phyloP scores from a whole-genome alignment of 2,888 invertebrate genomes.

The Macaria notata region DNA sequence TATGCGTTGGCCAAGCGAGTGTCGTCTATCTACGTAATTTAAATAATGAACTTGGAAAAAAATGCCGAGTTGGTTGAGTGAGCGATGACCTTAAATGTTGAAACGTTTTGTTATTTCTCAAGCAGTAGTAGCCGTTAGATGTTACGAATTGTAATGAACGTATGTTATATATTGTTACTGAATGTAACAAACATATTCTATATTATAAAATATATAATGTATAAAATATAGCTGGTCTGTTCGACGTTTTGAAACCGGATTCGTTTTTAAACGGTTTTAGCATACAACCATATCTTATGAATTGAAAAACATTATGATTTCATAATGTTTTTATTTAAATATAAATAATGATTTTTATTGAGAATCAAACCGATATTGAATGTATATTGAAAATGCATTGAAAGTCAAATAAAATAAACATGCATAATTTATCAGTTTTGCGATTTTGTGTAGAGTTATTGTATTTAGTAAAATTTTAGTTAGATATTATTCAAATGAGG shows the following conservation, averaged over 20 bases:
- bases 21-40: too few relatives aligned
- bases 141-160: conserved; percentile 13
- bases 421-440: neutral
- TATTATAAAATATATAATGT: conserved; percentile 17
- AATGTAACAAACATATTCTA: conserved; percentile 9
- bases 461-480: conserved; percentile 26
- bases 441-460: too few relatives aligned
- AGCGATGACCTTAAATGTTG: conserved; percentile 5
- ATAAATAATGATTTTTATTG: too few relatives aligned
- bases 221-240: conserved; percentile 22
- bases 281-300: conserved; percentile 11
- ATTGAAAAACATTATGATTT: neutral
- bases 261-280: conserved; percentile 9
- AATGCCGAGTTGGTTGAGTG: neutral
- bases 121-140: conserved; percentile 8
- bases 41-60: too few relatives aligned
- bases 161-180: conserved; percentile 15
- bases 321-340: too few relatives aligned
- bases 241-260: conserved; percentile 9
- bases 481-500: conserved; percentile 13
- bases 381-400: neutral
- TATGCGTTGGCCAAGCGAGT: too few relatives aligned
- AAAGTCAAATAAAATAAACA: neutral
- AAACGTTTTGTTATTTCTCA: conserved; percentile 14
- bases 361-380: neutral